phyloP scores from a whole-genome alignment of 2,888 invertebrate species.

The Mythimna loreyi region DNA sequence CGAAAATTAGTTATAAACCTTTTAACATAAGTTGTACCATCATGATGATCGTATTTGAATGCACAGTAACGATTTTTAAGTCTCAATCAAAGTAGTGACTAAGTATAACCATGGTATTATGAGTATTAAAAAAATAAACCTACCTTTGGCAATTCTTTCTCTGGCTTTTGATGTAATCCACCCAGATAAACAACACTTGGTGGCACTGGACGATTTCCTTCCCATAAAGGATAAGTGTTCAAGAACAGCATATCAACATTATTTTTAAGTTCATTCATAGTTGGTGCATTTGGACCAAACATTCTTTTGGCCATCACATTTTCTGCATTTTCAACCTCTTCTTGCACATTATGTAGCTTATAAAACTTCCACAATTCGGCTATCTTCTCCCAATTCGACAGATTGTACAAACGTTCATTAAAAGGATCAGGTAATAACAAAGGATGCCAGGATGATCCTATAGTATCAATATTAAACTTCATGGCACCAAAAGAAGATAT shows the following conservation, averaged over 20 bases:
- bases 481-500: slow-evolving; percentile 69
- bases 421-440: slow-evolving; percentile 66
- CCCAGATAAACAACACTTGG: slow-evolving; percentile 80
- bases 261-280: slow-evolving; percentile 61
- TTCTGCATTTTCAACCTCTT: slow-evolving; percentile 46
- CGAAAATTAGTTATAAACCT: too few species aligned
- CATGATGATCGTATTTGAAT: too few species aligned
- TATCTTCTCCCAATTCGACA: slow-evolving; percentile 71
- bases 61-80: too few species aligned
- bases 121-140: background rate
- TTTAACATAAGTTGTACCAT: too few species aligned
- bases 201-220: slow-evolving; percentile 76
- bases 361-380: slow-evolving; percentile 54
- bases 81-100: too few species aligned
- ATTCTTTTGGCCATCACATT: slow-evolving; percentile 54
- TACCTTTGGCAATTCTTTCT: slow-evolving; percentile 45
- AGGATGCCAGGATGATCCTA: slow-evolving; percentile 65
- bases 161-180: slow-evolving; percentile 63
- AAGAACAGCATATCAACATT: slow-evolving; percentile 79
- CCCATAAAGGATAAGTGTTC: slow-evolving; percentile 79
- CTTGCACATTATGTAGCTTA: slow-evolving; percentile 27
- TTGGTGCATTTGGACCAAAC: slow-evolving; percentile 68
- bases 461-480: slow-evolving; percentile 45
- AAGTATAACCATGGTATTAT: too few species aligned
- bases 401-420: slow-evolving; percentile 61